A percentile compares a stretch with the other conserved stretches of the same genome.
Conservation (phyloP, 2,113 vertebrate genomes). For the Apteryx mantelli region DNA sequence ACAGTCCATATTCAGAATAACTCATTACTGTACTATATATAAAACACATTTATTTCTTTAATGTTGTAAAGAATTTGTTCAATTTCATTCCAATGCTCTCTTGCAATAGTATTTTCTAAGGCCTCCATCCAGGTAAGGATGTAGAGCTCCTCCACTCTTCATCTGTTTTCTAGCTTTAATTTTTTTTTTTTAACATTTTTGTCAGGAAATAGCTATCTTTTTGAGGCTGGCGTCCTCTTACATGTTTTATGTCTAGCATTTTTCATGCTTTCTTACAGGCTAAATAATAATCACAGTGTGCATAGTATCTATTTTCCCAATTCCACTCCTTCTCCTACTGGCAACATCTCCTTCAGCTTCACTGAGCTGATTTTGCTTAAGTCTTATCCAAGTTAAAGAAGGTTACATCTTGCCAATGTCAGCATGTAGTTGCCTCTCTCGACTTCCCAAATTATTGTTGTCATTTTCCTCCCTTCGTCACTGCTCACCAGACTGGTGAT, state of each 20-base stretch:
- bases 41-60: background rate
- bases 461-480: background rate
- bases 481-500: background rate
- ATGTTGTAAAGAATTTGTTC: background rate
- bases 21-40: background rate
- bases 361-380: background rate
- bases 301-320: background rate
- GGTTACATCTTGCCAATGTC: background rate
- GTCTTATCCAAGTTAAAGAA: background rate
- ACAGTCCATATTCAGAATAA: background rate
- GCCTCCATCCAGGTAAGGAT: background rate
- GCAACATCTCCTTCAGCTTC: slow-evolving; percentile 15
- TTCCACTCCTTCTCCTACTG: background rate
- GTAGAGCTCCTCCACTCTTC: background rate
- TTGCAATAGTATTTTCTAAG: background rate
- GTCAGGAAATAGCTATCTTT: background rate
- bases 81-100: background rate
- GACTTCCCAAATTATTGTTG: background rate
- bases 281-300: background rate
- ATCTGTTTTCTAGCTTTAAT: background rate
- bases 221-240: background rate
- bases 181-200: background rate
- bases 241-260: background rate
- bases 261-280: background rate
- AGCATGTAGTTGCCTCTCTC: background rate